Base-by-base conservation (phyloP, 2,113 vertebrate genomes). In the Apteryx owenii region DNA sequence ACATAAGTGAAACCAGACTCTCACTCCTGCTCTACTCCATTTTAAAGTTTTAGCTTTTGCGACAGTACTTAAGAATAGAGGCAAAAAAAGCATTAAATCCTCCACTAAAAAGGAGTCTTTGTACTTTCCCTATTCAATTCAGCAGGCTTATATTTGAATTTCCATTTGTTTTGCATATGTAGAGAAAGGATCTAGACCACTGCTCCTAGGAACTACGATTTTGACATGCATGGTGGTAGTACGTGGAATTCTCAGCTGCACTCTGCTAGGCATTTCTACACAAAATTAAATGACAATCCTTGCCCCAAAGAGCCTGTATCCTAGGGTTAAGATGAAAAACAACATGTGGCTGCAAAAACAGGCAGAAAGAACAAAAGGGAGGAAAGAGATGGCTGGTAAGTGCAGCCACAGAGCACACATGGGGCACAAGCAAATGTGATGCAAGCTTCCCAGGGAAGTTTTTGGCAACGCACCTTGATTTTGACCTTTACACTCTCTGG, bases 1-100 rank as follows among this genome's bases (percentile, higher is more conserved):
- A 83, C 54, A 81, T 88, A 92, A 94, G 82, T 83, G 85, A 95
- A 97, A 95, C 88, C 79, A 95, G 91, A 95, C 23, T 53, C 46
- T 93, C 71, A 42, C 31, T 50, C 44, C 36, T 73, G 66, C 18
- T 85, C 16, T 80, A 88, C 75, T 46, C 16, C 18, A n/a, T 9
- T 81, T 77, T 61, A 54, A 92, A 83, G 51, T 54, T 80, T 81
- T 28, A 38, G 14, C 16, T 91, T 80, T 81, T 70, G 68, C 93
- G n/a, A 50, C 60, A 54, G 17, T 31, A 54, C 19, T 75, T 38
- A 54, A 19, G 64, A 88, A 88, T 42, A 71, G 3, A 28, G 23
- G 26, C 5, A 80, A 87, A 92, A 81, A 42, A 80, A 72, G 3
- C 14, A 54, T 48, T 76, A 93, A 84, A 73, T 26, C 18, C 73